Base-by-base conservation (phyloP, 2,888 invertebrate genomes). In the Ametastegia equiseti region DNA sequence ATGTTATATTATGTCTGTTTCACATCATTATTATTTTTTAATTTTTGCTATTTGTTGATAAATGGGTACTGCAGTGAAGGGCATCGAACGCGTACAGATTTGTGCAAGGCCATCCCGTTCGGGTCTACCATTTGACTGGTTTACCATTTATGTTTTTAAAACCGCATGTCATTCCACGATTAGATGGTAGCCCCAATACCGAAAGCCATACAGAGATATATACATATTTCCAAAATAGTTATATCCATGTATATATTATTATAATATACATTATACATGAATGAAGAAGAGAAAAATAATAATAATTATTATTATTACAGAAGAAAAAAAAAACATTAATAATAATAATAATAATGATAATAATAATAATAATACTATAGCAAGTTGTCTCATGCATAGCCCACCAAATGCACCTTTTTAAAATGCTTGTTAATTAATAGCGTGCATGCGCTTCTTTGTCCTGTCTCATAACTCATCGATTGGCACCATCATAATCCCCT, bases 371-470 rank as follows among this genome's bases (percentile, higher is more conserved):
- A 30, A 54, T 13, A n/a, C n/a, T n/a, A n/a, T 75, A 50, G 75
- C 75, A 75, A 75, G 75, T 75, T 75, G 75, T 75, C 75, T 78
- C 78, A 78, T 78, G 78, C 78, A 78, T 78, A 78, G 60, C 78
- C 78, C 78, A 78, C 78, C 78, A 57, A 47, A 78, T 78, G 78
- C 78, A 78, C 78, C 15, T 60, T 78, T 60, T 78, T 45, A 78
- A 78, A 78, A 42, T 78, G 78, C 78, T 78, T 78, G 78, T 78
- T 78, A 78, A 78, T 78, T 78, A 67, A 60, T 47, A 65, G 73
- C 73, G 80, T 88, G 90, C 90, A 90, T 90, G 90, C 84, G 90
- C 89, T 88, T 89, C 84, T 83, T 88, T 84, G 86, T 85, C 85
- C 86, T 78, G 82, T 84, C 85, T 87, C 84, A 67, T 80, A 80